phyloP scores from a whole-genome alignment of 1,140 invertebrate genomes.

The Plutomurus gul region DNA sequence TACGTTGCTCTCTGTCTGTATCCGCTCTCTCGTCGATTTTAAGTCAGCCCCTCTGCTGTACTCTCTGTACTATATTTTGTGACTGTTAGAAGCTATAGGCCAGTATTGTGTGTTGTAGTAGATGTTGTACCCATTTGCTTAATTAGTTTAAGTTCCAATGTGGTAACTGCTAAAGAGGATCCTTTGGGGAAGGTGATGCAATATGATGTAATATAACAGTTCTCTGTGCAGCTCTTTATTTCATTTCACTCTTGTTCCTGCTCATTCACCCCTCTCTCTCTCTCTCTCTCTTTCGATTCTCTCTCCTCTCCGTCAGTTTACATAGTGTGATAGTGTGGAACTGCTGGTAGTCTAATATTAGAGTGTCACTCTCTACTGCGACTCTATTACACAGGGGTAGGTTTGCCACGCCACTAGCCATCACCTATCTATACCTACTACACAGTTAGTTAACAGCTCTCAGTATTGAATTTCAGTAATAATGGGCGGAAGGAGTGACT shows the following conservation, averaged over 20 bases:
- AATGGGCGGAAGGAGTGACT: constrained; percentile 13
- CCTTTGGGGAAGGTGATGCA: constrained; percentile 18
- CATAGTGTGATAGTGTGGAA: background rate
- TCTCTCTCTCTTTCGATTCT: too few species aligned
- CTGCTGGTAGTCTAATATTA: background rate
- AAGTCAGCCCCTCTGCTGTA: background rate
- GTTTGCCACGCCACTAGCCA: too few species aligned
- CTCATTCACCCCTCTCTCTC: background rate
- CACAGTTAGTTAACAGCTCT: background rate
- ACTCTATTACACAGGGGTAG: too few species aligned
- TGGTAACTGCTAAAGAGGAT: constrained; percentile 27
- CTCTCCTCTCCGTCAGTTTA: background rate
- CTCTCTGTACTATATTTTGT: background rate
- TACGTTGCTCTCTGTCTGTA: too few species aligned
- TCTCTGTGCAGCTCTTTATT: background rate
- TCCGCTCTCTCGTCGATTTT: background rate
- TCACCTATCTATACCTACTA: too few species aligned
- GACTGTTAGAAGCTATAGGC: background rate
- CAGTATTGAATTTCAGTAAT: constrained; percentile 22
- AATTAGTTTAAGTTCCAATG: constrained; percentile 29
- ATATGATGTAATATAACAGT: background rate
- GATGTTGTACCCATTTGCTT: constrained; percentile 24
- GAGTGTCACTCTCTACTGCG: background rate
- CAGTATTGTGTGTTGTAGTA: background rate
- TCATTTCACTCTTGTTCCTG: background rate